Conservation (phyloP, 2,797 vertebrate species). For the Artibeus lituratus region DNA sequence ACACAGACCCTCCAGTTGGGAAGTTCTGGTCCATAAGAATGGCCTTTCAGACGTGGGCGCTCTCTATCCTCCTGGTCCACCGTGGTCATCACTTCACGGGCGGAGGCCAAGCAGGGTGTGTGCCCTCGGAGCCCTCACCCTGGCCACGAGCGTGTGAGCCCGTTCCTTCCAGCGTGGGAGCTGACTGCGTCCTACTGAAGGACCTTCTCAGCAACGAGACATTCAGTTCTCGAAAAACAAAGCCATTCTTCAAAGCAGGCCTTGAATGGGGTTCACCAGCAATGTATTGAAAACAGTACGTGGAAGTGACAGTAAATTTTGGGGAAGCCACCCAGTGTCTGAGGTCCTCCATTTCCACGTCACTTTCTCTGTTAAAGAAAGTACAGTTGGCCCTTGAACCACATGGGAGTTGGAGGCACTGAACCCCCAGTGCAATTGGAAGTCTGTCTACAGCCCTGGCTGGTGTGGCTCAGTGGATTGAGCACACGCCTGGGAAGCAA, state of each 20-base stretch:
- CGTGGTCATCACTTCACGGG: too few relatives aligned
- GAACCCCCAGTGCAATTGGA: neutral
- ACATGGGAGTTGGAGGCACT: neutral
- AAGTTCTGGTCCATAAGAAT: neutral
- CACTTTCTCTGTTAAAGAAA: neutral
- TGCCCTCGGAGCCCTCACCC: too few relatives aligned
- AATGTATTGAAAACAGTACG: neutral
- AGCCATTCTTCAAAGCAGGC: neutral
- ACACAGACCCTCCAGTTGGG: neutral
- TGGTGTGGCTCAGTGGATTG: too few relatives aligned
- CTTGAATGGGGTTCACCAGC: neutral
- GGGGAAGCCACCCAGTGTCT: neutral
- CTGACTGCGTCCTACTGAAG: too few relatives aligned
- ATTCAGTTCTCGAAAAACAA: neutral
- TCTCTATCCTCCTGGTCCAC: neutral
- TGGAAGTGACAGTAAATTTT: neutral
- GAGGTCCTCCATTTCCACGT: neutral
- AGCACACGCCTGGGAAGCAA: too few relatives aligned
- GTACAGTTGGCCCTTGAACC: neutral
- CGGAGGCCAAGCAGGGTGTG: too few relatives aligned
- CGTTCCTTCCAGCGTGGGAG: neutral
- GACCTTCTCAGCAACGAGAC: rapidly evolving
- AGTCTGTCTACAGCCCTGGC: neutral
- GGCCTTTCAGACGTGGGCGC: neutral
- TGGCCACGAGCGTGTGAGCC: too few relatives aligned